These are phyloP conservation scores for Conus canariensis DNA, from an alignment of 2,888 invertebrate genomes.

Conservation along the genomic window DNA sequence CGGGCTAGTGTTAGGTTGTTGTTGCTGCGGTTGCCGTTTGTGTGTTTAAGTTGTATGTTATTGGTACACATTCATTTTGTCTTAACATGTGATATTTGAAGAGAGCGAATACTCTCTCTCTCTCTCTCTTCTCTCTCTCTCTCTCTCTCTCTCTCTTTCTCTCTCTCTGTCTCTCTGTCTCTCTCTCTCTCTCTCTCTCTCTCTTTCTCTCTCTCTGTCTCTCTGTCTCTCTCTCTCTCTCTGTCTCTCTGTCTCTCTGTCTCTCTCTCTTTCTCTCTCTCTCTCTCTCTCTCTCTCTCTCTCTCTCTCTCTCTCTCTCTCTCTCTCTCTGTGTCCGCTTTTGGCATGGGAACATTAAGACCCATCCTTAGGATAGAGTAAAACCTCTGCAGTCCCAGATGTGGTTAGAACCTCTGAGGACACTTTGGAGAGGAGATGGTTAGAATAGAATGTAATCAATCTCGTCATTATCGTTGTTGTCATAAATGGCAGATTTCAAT, in stretches of 20 bases:
- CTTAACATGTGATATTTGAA: no score
- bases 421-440: no score
- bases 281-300: not conserved
- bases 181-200: conserved; percentile 11
- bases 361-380: not conserved
- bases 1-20: no score
- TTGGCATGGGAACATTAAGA: no score
- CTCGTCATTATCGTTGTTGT: no score
- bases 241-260: conserved; percentile 10
- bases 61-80: no score
- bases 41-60: no score
- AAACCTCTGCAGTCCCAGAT: not conserved
- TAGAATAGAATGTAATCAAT: no score
- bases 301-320: conserved; percentile 31
- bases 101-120: not conserved
- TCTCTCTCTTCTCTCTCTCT: not conserved
- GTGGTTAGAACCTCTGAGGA: no score
- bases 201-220: not conserved
- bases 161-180: not conserved
- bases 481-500: no score
- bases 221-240: not conserved
- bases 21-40: no score
- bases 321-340: not conserved
- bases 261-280: not conserved
- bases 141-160: conserved; percentile 1